Percentiles rank a stretch among this genome's conserved stretches.
Evolutionary conservation across 2,888 invertebrate species (phyloP).

Genomic region (Meteorus cinctellus): DNA sequence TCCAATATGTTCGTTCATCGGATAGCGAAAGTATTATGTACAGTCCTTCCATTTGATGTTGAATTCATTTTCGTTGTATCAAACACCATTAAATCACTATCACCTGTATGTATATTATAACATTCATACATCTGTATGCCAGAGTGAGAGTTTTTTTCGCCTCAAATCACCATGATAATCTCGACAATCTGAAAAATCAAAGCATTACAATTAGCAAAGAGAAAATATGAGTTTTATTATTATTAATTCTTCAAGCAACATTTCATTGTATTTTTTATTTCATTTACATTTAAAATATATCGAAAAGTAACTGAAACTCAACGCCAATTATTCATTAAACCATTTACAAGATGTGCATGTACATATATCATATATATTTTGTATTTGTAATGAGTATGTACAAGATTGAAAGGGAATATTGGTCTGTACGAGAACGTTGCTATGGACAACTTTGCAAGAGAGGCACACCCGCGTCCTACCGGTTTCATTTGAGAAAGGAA

Average conservation of each 20-base stretch:
- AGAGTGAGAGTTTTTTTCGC: not conserved
- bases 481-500: conserved; percentile 16
- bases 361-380: not conserved
- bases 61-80: not conserved
- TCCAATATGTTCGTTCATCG: conserved; percentile 40
- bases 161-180: not conserved
- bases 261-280: no score
- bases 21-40: conserved; percentile 41
- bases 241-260: not conserved
- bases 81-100: not conserved
- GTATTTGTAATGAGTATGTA: no score
- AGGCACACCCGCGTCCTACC: conserved; percentile 34
- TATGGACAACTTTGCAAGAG: not conserved
- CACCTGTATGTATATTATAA: not conserved
- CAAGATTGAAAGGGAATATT: no score
- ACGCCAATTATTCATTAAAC: no score
- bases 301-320: no score
- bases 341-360: not conserved
- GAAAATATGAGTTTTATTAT: not conserved
- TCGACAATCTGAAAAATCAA: not conserved
- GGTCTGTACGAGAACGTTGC: no score
- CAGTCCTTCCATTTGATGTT: conserved; percentile 1
- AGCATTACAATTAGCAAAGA: not conserved
- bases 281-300: no score
- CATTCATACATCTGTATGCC: not conserved